phyloP scores from a whole-genome alignment of 2,113 vertebrate genomes.

The Crotalus horridus region DNA sequence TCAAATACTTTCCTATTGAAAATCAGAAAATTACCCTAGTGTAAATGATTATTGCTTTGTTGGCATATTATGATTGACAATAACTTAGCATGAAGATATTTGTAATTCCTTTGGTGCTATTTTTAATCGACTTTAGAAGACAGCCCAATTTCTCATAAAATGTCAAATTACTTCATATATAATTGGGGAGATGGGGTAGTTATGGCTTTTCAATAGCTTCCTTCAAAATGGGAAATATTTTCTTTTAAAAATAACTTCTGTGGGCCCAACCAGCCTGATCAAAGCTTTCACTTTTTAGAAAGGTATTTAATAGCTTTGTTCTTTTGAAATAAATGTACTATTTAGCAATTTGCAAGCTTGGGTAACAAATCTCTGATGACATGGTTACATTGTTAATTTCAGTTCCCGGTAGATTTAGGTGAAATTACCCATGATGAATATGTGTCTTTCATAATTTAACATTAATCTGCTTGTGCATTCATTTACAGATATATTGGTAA shows the following conservation, averaged over 20 bases:
- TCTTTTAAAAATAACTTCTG: neutral
- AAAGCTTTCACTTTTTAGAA: neutral
- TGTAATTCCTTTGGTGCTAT: neutral
- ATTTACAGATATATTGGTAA: neutral
- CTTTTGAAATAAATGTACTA: neutral
- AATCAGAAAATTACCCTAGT: neutral
- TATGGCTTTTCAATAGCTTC: neutral
- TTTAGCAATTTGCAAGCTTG: slow-evolving; percentile 1
- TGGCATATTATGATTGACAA: neutral
- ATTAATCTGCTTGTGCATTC: neutral
- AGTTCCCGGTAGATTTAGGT: neutral
- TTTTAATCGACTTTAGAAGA: neutral
- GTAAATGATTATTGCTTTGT: neutral
- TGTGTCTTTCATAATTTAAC: neutral
- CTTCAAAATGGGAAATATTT: slow-evolving; percentile 14
- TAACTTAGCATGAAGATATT: neutral
- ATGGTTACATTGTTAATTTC: neutral
- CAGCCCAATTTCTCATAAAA: neutral
- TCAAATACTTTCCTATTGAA: neutral
- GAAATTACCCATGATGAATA: slow-evolving; percentile 16
- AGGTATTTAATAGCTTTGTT: slow-evolving; percentile 5
- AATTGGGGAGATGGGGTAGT: neutral
- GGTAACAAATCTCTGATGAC: neutral
- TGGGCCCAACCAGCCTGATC: neutral
- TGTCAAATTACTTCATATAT: neutral